These are phyloP conservation scores for Phenganax marumi DNA, from an alignment of 92 coral and sea anemone species.

Conservation along the genomic window DNA sequence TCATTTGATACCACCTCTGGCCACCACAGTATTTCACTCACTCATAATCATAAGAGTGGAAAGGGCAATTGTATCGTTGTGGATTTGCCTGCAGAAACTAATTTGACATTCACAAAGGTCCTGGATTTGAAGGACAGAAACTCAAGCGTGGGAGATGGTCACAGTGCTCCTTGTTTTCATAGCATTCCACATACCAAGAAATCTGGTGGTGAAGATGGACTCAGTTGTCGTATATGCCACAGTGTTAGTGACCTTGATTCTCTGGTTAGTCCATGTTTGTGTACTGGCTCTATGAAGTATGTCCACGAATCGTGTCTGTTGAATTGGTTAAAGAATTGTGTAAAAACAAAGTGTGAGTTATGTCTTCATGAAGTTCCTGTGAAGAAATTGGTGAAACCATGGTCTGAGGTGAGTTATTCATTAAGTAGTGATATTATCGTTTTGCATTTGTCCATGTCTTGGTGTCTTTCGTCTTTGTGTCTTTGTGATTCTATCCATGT, in stretches of 20 bases:
- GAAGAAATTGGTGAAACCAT: constrained; percentile 72
- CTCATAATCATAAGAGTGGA: too few species aligned
- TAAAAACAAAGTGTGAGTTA: constrained; percentile 84
- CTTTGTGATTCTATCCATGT: too few species aligned
- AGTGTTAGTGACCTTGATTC: constrained; percentile 62
- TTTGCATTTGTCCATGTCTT: background rate
- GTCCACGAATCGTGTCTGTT: constrained; percentile 86
- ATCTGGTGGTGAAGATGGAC: constrained; percentile 1
- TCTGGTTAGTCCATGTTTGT: constrained; percentile 84
- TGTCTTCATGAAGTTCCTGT: constrained; percentile 77
- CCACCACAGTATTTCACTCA: too few species aligned
- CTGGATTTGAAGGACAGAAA: background rate
- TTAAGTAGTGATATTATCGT: background rate
- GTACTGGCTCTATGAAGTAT: constrained; percentile 85
- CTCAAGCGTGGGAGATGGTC: background rate
- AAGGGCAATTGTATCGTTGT: too few species aligned
- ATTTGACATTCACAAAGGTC: too few species aligned
- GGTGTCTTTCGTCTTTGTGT: background rate
- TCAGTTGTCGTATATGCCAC: constrained; percentile 82
- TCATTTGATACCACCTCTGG: too few species aligned
- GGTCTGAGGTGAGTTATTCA: constrained; percentile 68
- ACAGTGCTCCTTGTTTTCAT: background rate
- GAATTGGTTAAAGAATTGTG: constrained; percentile 88
- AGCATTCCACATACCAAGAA: background rate
- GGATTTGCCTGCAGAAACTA: too few species aligned